Evolutionary conservation across 2,797 vertebrate species (phyloP), one percentile per base, ranked within the genome.

Genomic region (Holocentrus rufus): DNA sequence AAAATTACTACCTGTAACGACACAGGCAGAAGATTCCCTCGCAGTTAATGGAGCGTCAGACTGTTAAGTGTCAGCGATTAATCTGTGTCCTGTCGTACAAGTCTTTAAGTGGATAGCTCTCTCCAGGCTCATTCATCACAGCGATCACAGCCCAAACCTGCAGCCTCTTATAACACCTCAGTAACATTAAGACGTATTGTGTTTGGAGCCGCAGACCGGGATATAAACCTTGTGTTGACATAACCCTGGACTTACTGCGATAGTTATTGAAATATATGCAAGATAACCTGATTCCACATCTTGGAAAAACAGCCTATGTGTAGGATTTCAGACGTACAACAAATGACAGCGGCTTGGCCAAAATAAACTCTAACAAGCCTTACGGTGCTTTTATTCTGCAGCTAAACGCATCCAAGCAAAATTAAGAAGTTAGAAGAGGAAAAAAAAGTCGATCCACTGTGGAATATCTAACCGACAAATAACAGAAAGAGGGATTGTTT

Each of bases 101-200:
- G 42, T 53, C 61, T 78, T 79, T 42, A 66, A 72, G 60, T 25
- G 36, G 23, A 72, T 25, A 27, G 30, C 66, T 61, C 56, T 67
- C 50, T 73, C 61, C 60, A 60, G 60, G 20, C 66, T 76, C 63
- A 77, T 74, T 55, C 27, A 70, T 74, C 68, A 52, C 20, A 65
- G 53, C 6, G 2, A 50, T 69, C 67, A n/a, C 56, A 8, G 55
- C 55, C 39, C 52, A 72, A 74, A 74, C 42, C 15, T 27, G 44
- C 77, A 66, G 30, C 25, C 23, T 31, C 31, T 46, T 42, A 7
- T 54, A 47, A 72, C 27, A 30, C 49, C 65, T 44, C 44, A 59
- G 30, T 31, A 27, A 27, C 34, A 49, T 76, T 63, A 56, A 64
- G 18, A 69, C 52, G 57, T 60, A 53, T 70, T 59, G 44, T 63